phyloP scores from a whole-genome alignment of 2,888 invertebrate genomes.

The Spodoptera exigua region DNA sequence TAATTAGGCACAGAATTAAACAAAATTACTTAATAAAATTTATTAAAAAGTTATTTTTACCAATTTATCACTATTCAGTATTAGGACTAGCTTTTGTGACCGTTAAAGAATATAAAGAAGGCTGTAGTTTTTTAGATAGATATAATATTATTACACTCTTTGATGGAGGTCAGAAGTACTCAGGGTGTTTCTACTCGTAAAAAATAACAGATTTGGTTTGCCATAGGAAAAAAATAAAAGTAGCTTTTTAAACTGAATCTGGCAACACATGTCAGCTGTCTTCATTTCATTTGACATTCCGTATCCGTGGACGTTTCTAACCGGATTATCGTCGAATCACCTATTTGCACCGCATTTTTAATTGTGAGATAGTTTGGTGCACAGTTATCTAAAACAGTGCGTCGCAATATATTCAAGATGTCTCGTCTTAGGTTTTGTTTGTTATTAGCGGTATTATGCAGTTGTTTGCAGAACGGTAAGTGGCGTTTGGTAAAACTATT shows the following conservation, averaged over 20 bases:
- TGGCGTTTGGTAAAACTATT: constrained; percentile 58
- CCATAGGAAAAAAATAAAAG: constrained; percentile 11
- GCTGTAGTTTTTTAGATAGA: too few species aligned
- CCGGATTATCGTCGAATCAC: constrained; percentile 68
- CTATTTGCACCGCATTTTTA: constrained; percentile 66
- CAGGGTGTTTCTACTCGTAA: too few species aligned
- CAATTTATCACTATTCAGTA: too few species aligned
- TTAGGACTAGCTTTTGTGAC: too few species aligned
- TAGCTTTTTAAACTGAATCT: constrained; percentile 24
- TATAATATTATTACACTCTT: too few species aligned
- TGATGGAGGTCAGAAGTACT: too few species aligned
- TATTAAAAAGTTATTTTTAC: too few species aligned
- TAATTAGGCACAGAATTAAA: too few species aligned
- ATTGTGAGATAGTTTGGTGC: constrained; percentile 65
- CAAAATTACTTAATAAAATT: too few species aligned
- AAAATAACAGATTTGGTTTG: not conserved
- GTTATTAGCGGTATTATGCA: constrained; percentile 74
- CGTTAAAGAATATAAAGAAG: too few species aligned
- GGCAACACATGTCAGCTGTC: constrained; percentile 74
- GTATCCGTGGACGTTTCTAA: constrained; percentile 62
- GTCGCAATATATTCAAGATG: constrained; percentile 68
- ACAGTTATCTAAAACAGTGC: constrained; percentile 44
- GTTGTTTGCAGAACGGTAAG: constrained; percentile 78
- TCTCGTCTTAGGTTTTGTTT: constrained; percentile 73
- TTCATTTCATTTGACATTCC: constrained; percentile 64